Percentiles rank a stretch among this genome's conserved stretches.
phyloP scores from a whole-genome alignment of 1,140 invertebrate species.

The Drosophila simulans region DNA sequence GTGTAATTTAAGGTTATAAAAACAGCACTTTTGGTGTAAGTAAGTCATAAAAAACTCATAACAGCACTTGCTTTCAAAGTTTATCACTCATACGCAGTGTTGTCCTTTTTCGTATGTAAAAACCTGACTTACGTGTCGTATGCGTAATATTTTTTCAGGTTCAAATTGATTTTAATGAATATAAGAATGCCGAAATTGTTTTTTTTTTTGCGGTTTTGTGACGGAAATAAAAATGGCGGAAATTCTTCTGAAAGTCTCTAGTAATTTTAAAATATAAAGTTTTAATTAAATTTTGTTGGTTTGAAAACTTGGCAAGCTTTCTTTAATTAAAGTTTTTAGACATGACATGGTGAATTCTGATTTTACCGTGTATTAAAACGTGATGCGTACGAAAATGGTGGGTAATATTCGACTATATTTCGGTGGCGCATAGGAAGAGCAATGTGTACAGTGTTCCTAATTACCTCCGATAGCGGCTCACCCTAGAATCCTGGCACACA shows the following conservation, averaged over 20 bases:
- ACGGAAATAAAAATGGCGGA: no score
- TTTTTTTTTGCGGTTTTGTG: no score
- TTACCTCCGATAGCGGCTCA: slow-evolving; percentile 19
- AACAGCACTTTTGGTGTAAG: slow-evolving; percentile 6
- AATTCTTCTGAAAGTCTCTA: neutral
- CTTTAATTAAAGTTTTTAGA: neutral
- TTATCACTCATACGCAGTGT: slow-evolving; percentile 30
- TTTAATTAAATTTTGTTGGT: neutral
- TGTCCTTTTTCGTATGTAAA: neutral
- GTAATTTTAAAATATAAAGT: neutral
- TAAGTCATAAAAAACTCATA: slow-evolving; percentile 29
- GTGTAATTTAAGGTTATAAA: slow-evolving; percentile 27
- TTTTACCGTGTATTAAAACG: no score
- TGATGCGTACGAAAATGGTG: no score
- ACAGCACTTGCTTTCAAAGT: slow-evolving; percentile 15
- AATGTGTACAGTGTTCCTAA: slow-evolving; percentile 5
- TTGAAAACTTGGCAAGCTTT: neutral
- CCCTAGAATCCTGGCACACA: slow-evolving; percentile 57
- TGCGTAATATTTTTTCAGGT: neutral
- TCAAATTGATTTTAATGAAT: neutral
- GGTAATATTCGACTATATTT: no score
- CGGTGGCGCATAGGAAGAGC: neutral
- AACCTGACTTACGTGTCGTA: neutral
- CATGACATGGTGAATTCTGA: no score
- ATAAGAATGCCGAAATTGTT: neutral